Conservation (phyloP, 2,113 vertebrate genomes). For the Lepisosteus osseus region DNA sequence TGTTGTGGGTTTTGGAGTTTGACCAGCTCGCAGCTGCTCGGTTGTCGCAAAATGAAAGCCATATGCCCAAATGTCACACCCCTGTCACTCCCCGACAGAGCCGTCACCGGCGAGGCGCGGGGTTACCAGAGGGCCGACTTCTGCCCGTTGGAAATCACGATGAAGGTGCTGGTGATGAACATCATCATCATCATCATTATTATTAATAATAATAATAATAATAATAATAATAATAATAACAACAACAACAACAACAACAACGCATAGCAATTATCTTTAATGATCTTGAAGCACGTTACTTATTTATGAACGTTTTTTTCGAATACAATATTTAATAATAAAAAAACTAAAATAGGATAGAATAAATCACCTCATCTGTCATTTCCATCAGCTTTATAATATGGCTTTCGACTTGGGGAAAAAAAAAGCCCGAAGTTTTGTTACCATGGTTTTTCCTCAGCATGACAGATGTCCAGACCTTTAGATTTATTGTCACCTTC, state of each 20-base stretch:
- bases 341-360: too few relatives aligned
- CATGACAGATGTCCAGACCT: conserved; percentile 27
- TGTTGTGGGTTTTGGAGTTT: conserved; percentile 38
- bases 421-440: too few relatives aligned
- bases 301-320: too few relatives aligned
- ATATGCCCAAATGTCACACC: conserved; percentile 50
- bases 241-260: too few relatives aligned
- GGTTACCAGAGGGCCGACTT: not conserved
- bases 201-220: not conserved
- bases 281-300: not conserved
- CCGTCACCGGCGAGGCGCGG: conserved; percentile 25
- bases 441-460: not conserved
- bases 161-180: too few relatives aligned
- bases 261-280: not conserved
- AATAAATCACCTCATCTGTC: too few relatives aligned
- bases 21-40: conserved; percentile 28
- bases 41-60: conserved; percentile 43
- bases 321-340: too few relatives aligned
- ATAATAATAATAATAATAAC: too few relatives aligned
- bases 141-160: too few relatives aligned
- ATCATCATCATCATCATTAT: not conserved
- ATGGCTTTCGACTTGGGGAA: too few relatives aligned
- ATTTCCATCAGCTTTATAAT: too few relatives aligned
- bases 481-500: conserved; percentile 36
- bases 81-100: conserved; percentile 38